Evolutionary conservation across 23 tunicate species (phyloP).

Genomic region (Aplidium turbinatum): DNA sequence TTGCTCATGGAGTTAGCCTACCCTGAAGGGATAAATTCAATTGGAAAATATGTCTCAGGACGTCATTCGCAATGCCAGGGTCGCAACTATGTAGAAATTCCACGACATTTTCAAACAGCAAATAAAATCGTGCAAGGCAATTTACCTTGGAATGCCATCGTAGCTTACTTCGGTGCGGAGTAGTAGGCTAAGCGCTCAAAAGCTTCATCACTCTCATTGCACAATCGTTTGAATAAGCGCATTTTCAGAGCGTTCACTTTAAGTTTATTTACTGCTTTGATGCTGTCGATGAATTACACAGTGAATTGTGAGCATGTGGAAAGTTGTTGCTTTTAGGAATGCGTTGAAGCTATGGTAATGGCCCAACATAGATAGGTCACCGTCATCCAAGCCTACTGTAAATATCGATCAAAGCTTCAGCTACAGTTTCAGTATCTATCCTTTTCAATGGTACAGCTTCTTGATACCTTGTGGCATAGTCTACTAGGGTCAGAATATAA

Average conservation of each 20-base stretch:
- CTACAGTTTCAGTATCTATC: too few relatives aligned
- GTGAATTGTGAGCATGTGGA: slow-evolving; percentile 28
- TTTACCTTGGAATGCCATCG: slow-evolving; percentile 35
- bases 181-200: slow-evolving; percentile 9
- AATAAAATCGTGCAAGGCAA: slow-evolving; percentile 36
- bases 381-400: too few relatives aligned
- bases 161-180: slow-evolving; percentile 45
- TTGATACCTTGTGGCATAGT: too few relatives aligned
- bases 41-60: slow-evolving; percentile 30
- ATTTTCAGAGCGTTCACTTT: slow-evolving; percentile 37
- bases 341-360: slow-evolving; percentile 43
- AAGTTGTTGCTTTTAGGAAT: slow-evolving; percentile 21
- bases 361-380: slow-evolving; percentile 37
- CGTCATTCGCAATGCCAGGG: slow-evolving; percentile 19
- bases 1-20: background rate
- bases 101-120: slow-evolving; percentile 15
- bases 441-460: too few relatives aligned
- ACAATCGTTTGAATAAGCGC: too few relatives aligned
- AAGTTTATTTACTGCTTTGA: slow-evolving; percentile 43
- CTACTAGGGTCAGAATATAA: too few relatives aligned
- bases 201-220: too few relatives aligned
- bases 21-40: slow-evolving; percentile 22
- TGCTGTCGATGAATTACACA: slow-evolving; percentile 53
- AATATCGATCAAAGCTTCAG: too few relatives aligned
- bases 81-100: slow-evolving; percentile 28